Evolutionary conservation across 2,797 vertebrate species (phyloP).

Genomic region (Falco cherrug): DNA sequence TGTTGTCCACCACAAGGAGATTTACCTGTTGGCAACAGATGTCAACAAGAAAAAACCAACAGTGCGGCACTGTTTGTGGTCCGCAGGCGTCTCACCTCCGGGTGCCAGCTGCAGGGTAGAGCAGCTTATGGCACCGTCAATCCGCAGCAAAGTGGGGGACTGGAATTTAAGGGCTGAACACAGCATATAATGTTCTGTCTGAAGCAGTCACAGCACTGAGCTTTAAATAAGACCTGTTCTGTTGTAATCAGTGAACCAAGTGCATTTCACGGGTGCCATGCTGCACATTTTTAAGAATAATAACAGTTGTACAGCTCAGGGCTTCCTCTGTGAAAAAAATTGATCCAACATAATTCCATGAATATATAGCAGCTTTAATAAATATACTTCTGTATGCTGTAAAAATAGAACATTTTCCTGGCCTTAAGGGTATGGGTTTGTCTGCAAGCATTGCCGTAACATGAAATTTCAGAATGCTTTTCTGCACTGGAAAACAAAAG

Average conservation of each 20-base stretch:
- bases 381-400: neutral
- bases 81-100: neutral
- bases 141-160: neutral
- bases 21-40: neutral
- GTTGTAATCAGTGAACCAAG: neutral
- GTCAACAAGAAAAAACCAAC: neutral
- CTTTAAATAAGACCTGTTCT: neutral
- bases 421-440: neutral
- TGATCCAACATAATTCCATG: neutral
- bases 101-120: neutral
- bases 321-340: neutral
- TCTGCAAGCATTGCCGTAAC: neutral
- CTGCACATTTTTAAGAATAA: neutral
- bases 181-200: neutral
- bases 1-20: neutral
- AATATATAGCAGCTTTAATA: neutral
- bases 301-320: neutral
- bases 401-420: slow-evolving; percentile 61
- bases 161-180: neutral
- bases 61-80: neutral
- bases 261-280: neutral
- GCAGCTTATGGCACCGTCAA: neutral
- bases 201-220: neutral
- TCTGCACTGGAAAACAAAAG: neutral
- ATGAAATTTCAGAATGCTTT: neutral